Conservation (phyloP, 2,888 invertebrate genomes). For the Callyntrura sp. region DNA sequence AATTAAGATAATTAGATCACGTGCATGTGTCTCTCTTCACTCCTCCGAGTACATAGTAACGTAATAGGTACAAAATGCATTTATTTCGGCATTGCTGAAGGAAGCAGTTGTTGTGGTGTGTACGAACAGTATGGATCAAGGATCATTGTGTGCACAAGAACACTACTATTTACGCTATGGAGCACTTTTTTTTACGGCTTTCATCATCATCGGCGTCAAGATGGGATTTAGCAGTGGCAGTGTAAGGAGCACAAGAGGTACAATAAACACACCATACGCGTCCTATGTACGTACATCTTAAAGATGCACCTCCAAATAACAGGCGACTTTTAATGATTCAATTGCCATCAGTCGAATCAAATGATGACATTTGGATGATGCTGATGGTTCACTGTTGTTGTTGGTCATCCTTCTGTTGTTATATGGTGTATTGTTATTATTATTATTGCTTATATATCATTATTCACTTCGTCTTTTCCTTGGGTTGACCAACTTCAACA, state of each 20-base stretch:
- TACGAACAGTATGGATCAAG: background rate
- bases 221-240: background rate
- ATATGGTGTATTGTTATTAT: background rate
- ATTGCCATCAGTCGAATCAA: conserved; percentile 40
- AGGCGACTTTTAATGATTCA: conserved; percentile 64
- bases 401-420: conserved; percentile 10
- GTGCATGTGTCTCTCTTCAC: conserved; percentile 53
- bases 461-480: conserved; percentile 15
- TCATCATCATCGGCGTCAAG: conserved; percentile 16
- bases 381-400: conserved; percentile 45
- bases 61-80: conserved; percentile 5
- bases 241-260: background rate
- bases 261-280: background rate
- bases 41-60: background rate
- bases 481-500: conserved; percentile 32
- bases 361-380: conserved; percentile 49
- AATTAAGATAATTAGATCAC: conserved; percentile 75
- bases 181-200: conserved; percentile 47
- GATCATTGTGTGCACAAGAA: conserved; percentile 12
- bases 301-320: conserved; percentile 34
- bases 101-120: background rate
- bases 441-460: background rate
- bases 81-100: conserved; percentile 18
- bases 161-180: background rate
- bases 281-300: background rate